These are phyloP conservation scores for Enteromius treurensis DNA, from an alignment of 2,797 vertebrate species.

Conservation along the genomic window DNA sequence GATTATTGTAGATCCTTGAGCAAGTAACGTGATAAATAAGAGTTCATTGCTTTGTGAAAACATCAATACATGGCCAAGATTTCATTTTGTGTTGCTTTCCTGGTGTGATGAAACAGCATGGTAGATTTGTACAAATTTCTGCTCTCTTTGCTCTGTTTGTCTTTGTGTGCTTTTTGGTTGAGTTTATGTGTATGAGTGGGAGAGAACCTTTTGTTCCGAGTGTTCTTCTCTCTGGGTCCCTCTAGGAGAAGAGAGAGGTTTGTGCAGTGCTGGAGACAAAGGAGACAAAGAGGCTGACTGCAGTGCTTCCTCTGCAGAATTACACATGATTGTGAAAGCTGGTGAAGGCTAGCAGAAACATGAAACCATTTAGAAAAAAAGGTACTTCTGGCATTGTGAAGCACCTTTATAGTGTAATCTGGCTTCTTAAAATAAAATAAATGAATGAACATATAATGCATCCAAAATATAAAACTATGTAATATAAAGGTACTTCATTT, in stretches of 20 bases:
- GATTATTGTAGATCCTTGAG: conserved; percentile 62
- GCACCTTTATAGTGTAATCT: neutral
- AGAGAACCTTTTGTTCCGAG: conserved; percentile 24
- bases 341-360: conserved; percentile 4
- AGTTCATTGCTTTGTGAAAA: conserved; percentile 66
- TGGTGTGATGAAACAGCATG: conserved; percentile 55
- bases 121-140: conserved; percentile 52
- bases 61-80: conserved; percentile 65
- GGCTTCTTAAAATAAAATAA: neutral
- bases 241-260: conserved; percentile 38
- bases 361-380: too few species aligned
- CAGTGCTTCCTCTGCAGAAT: conserved; percentile 39
- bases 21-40: conserved; percentile 65
- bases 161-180: conserved; percentile 28
- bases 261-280: conserved; percentile 41
- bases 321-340: conserved; percentile 25
- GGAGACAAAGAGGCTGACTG: conserved; percentile 40
- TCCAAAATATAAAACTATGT: neutral
- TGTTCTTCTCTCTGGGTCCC: conserved; percentile 38
- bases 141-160: conserved; percentile 7
- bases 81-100: conserved; percentile 62
- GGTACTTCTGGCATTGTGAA: too few species aligned
- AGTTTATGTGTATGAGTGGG: neutral
- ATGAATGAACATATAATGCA: neutral
- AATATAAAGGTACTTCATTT: neutral